Base-by-base conservation (phyloP, 2,797 vertebrate genomes). In the Sarcoramphus papa region DNA sequence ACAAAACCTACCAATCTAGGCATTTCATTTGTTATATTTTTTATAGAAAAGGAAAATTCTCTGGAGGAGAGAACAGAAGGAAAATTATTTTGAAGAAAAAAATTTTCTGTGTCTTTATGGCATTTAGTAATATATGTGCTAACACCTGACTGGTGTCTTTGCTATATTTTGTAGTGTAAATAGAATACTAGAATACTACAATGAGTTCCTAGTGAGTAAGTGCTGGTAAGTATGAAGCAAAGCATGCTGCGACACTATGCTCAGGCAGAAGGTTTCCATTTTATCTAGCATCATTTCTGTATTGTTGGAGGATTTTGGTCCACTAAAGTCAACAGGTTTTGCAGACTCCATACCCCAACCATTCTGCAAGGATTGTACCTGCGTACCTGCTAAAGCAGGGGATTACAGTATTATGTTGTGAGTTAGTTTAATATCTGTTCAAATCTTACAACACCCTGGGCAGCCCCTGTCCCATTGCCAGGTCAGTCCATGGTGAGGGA, bases 391-490 rank as follows among this genome's bases (percentile, higher is more conserved):
- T 54, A 51, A 64, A 51, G 9, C 45, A 65, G n/a, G 1, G 6
- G 6, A 10, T 50, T 41, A 22, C 7, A 68, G 4, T 43, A 28
- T 27, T 51, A 22, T 20, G 3, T 16, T 43, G 15, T 27, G 17
- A 79, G 24, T 28, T 69, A 27, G 31, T 51, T 64, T 41, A 53
- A 19, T 14, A 40, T 14, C 50, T 75, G 7, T 51, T 67, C 31
- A 62, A 69, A 65, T 33, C 20, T 73, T 56, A 43, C 12, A 63
- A 6, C 8, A 59, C 9, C 22, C 22, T 20, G 5, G 12, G 10
- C 15, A 83, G 2, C 0, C 0, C 8, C 5, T 50, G 12, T 31
- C 10, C 33, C 31, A 10, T 6, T 6, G 1, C 2, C 0, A 2
- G 16, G 12, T 28, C 11, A 48, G 10, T 57, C 24, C 9, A 1